Evolutionary conservation across 2,113 vertebrate genomes (phyloP).

Genomic region (Theristicus caerulescens): DNA sequence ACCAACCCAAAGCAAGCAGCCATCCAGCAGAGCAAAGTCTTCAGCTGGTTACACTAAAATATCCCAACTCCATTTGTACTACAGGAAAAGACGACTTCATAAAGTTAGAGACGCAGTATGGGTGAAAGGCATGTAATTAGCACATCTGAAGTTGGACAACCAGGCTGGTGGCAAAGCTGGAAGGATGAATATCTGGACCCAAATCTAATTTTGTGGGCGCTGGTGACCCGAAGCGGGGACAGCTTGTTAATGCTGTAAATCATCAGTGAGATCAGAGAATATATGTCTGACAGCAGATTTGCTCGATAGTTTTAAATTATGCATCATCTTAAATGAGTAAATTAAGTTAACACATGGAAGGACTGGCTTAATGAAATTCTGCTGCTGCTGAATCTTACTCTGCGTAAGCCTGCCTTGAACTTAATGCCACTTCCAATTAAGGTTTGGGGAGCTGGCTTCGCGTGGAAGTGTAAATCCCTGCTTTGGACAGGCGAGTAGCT

Average conservation of each 20-base stretch:
- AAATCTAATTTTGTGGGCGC: not conserved
- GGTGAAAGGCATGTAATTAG: not conserved
- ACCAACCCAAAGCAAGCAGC: not conserved
- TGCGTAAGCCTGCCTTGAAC: not conserved
- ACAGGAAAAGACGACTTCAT: not conserved
- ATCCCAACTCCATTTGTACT: not conserved
- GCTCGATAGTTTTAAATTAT: not conserved
- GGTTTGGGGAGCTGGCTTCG: not conserved
- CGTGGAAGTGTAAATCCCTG: not conserved
- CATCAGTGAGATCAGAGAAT: not conserved
- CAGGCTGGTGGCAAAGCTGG: not conserved
- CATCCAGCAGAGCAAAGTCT: not conserved
- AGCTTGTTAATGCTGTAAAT: not conserved
- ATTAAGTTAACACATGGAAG: not conserved
- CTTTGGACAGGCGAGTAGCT: not conserved
- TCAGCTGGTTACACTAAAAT: not conserved
- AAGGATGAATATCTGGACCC: not conserved
- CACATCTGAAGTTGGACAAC: not conserved
- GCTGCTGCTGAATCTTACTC: not conserved
- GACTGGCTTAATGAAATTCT: not conserved
- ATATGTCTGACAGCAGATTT: not conserved
- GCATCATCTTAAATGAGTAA: not conserved
- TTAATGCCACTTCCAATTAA: slow-evolving; percentile 19
- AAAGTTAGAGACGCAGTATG: not conserved
- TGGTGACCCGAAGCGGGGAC: not conserved